These are phyloP conservation scores for Parasteatoda tepidariorum DNA, from an alignment of 1,140 invertebrate species.

Conservation along the genomic window DNA sequence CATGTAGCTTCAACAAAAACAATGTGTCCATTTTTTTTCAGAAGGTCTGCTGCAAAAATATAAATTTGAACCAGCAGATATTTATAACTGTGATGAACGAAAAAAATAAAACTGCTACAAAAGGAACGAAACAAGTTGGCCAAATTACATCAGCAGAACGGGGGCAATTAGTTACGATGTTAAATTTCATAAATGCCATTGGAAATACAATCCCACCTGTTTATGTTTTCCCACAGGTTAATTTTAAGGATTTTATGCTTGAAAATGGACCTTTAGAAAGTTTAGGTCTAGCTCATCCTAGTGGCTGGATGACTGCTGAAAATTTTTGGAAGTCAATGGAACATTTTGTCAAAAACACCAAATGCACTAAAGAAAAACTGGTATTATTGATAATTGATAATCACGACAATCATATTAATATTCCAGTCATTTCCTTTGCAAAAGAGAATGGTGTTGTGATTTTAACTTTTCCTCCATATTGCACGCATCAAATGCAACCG, in stretches of 20 bases:
- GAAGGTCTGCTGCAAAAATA: not conserved
- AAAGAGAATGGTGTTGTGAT: constrained; percentile 16
- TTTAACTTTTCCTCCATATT: not conserved
- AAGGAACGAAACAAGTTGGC: constrained; percentile 40
- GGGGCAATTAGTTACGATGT: constrained; percentile 9
- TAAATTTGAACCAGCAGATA: constrained; percentile 11
- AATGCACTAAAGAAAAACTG: constrained; percentile 4
- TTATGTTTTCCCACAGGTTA: constrained; percentile 59
- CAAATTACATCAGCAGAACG: constrained; percentile 20
- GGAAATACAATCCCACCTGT: constrained; percentile 59
- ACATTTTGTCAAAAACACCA: constrained; percentile 14
- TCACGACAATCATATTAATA: constrained; percentile 5
- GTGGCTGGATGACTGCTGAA: constrained; percentile 69
- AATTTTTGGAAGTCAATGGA: constrained; percentile 64
- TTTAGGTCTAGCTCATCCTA: constrained; percentile 66
- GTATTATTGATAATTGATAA: not conserved
- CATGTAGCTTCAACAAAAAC: not conserved
- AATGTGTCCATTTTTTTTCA: not conserved
- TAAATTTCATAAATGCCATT: constrained; percentile 49
- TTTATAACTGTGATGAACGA: constrained; percentile 59
- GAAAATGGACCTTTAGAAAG: constrained; percentile 66
- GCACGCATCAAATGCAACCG: not conserved
- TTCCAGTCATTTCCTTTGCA: not conserved
- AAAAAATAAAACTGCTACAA: constrained; percentile 66
- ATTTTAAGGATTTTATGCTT: constrained; percentile 65